These are phyloP conservation scores for Caranx melampygus DNA, from an alignment of 2,113 vertebrate species.

Conservation along the genomic window DNA sequence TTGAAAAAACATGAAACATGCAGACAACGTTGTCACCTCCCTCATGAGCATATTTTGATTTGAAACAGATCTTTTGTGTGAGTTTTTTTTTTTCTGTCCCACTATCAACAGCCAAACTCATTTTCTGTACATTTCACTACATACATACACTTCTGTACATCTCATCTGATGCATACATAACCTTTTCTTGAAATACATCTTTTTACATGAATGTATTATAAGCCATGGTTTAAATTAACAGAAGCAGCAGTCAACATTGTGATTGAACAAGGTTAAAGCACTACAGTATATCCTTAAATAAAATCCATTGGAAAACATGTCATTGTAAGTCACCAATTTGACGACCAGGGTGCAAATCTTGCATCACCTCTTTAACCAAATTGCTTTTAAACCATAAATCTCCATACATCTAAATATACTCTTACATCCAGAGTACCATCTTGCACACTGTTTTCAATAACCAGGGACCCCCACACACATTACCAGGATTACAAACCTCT, in stretches of 20 bases:
- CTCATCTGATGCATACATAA: neutral
- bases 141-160: too few species aligned
- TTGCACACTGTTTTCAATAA: neutral
- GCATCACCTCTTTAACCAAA: slow-evolving; percentile 46
- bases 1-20: neutral
- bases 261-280: neutral
- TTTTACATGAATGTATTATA: neutral
- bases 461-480: neutral
- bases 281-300: neutral
- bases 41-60: neutral
- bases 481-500: neutral
- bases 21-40: neutral
- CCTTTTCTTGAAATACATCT: neutral
- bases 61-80: neutral
- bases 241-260: neutral
- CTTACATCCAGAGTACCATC: neutral
- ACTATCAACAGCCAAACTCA: neutral
- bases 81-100: too few species aligned
- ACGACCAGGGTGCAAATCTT: neutral
- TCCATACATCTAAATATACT: neutral
- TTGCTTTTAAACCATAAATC: slow-evolving; percentile 51
- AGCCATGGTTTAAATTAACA: too few species aligned
- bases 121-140: neutral
- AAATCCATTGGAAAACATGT: neutral
- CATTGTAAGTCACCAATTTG: slow-evolving; percentile 9